Conservation (phyloP, 2,888 invertebrate species). For the Thera britannica region DNA sequence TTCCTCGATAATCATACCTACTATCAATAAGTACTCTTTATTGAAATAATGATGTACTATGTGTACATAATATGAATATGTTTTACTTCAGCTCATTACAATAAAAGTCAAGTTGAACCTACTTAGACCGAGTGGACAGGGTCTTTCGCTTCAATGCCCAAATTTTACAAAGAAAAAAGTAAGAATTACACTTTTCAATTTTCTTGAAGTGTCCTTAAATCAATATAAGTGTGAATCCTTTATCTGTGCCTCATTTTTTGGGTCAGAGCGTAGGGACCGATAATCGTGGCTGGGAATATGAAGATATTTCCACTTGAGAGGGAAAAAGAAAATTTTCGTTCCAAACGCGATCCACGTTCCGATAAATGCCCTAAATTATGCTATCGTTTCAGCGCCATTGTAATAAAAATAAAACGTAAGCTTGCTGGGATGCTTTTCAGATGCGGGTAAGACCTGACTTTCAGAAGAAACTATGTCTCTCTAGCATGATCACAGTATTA, state of each 20-base stretch:
- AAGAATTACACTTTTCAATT: conserved; percentile 39
- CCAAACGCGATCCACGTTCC: conserved; percentile 53
- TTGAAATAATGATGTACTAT: neutral
- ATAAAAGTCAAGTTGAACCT: neutral
- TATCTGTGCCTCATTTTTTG: conserved; percentile 64
- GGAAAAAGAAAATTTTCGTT: conserved; percentile 51
- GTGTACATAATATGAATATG: neutral
- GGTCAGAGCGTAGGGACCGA: conserved; percentile 62
- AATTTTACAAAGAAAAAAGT: conserved; percentile 22
- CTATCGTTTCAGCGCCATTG: conserved; percentile 57
- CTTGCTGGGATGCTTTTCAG: conserved; percentile 46
- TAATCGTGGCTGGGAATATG: conserved; percentile 57
- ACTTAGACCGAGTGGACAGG: neutral
- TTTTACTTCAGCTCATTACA: neutral
- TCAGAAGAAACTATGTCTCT: neutral
- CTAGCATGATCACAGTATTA: neutral
- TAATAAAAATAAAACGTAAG: conserved; percentile 58
- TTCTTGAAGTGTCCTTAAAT: conserved; percentile 48
- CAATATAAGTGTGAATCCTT: conserved; percentile 54
- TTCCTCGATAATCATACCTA: conserved; percentile 79
- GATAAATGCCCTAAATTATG: conserved; percentile 68
- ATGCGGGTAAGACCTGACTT: conserved; percentile 36
- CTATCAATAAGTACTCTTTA: too few relatives aligned
- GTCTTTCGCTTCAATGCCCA: neutral
- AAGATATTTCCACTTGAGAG: conserved; percentile 55